Evolutionary conservation across 2,888 invertebrate species (phyloP).

Genomic region (Chloromyia formosa): DNA sequence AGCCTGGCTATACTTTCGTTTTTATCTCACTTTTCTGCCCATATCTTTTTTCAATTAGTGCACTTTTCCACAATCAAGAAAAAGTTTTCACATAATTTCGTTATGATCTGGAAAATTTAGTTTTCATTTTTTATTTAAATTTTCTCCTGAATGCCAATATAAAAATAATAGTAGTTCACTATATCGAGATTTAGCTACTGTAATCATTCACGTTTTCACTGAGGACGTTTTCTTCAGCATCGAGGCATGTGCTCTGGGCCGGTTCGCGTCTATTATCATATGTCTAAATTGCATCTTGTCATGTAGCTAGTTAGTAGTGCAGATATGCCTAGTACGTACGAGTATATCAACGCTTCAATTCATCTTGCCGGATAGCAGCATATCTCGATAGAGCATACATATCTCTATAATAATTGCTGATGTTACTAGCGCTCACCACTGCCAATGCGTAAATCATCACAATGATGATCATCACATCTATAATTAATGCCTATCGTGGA

Average conservation of each 20-base stretch:
- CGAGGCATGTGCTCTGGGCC: neutral
- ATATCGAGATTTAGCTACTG: neutral
- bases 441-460: conserved; percentile 36
- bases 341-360: conserved; percentile 23
- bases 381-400: conserved; percentile 12
- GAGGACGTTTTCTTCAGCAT: neutral
- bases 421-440: neutral
- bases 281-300: conserved; percentile 8
- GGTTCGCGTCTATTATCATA: conserved; percentile 22
- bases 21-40: neutral
- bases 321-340: neutral
- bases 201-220: neutral
- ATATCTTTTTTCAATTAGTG: neutral
- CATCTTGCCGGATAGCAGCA: neutral
- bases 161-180: neutral
- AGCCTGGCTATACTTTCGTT: neutral
- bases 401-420: conserved; percentile 26
- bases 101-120: conserved; percentile 40
- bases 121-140: conserved; percentile 34
- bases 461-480: neutral
- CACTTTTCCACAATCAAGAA: conserved; percentile 27
- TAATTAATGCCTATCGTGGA: conserved; percentile 35
- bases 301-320: neutral
- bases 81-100: conserved; percentile 38
- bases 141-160: conserved; percentile 11